Evolutionary conservation across 1,140 invertebrate genomes (phyloP), one percentile per base, ranked within the genome.

Genomic region (Philopotamus ludificatus): DNA sequence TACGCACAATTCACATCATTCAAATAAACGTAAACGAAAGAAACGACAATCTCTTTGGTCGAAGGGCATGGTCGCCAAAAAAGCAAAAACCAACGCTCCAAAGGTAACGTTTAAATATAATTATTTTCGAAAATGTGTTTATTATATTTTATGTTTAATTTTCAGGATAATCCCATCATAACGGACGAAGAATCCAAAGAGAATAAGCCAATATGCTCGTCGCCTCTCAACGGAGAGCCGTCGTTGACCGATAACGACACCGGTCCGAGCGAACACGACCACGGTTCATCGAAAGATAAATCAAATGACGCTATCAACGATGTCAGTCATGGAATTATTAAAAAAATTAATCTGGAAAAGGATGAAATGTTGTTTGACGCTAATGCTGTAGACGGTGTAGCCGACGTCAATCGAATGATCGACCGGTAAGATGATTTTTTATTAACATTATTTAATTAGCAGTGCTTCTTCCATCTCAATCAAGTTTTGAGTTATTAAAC

Each of bases 131-230:
- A 55, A 70, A 41, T 16, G 4, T 53, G 22, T n/a, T 26, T 39
- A 71, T 44, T 71, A 67, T 47, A 67, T 70, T 9, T 71, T 15
- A 57, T 39, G 3, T 57, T 16, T 8, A 42, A 39, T 62, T 76
- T 72, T 58, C 77, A 79, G 68, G 79, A 80, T 3, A 72, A 67
- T 54, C 69, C 75, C 55, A 70, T 68, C 26, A 76, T 81, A 67
- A 81, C 79, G 0, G 79, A 81, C 66, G 81, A 83, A 65, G 82
- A 83, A 68, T 81, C 75, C 0, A 83, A 83, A 70, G 82, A 83
- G 73, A 82, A 83, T 70, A 81, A 81, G 70, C 78, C 78, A 18
- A 77, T 78, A 3, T 79, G 76, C 20, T 76, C 75, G 4, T 77
- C 76, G 1, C 77, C 76, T 39, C 69, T 77, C 23, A 79, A 74